Base-by-base conservation (phyloP, 1,140 invertebrate species). In the Danaus melanippus region DNA sequence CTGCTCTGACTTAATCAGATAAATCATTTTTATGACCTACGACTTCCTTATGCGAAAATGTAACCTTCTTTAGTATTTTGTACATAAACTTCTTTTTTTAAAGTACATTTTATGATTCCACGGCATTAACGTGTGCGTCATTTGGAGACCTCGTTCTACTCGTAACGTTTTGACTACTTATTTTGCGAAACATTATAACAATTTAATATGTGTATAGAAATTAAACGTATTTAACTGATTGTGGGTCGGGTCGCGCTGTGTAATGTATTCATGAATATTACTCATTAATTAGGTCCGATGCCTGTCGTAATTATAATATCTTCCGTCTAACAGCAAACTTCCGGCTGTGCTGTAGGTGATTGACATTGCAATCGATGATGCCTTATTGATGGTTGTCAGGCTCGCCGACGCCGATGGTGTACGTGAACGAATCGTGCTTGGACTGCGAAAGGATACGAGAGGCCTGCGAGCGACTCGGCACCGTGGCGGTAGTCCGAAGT, bases 391-490 rank as follows among this genome's bases (percentile, higher is more conserved):
- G 51, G 42, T 58, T 48, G 48, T 10, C 71, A 84, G 80, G 82
- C 69, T 74, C 79, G 56, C 62, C 78, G 53, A 73, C 69, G 67
- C 69, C 76, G 51, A 57, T 80, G 62, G 74, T 84, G 63, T 81
- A 79, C 63, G 76, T 82, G 66, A 79, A 64, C 62, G 79, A 76
- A 55, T 69, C 76, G 62, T 86, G 82, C 60, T 65, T 79, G 69
- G 77, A 83, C 69, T 86, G 83, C 66, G 80, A 79, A 70, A 68
- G 78, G 53, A 70, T 86, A 59, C 80, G 79, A 49, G 79, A 74
- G 32, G 80, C 82, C 46, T 84, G 83, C 69, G 76, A 80, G 67
- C 72, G 79, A 56, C 73, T 87, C 56, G 82, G 82, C 52, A 56
- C 70, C 51, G 70, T 84, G 67, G 66, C 71, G 60, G 64, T 69